These are phyloP conservation scores for Taeniopygia guttata DNA, from an alignment of 2,797 vertebrate genomes.

Conservation along the genomic window DNA sequence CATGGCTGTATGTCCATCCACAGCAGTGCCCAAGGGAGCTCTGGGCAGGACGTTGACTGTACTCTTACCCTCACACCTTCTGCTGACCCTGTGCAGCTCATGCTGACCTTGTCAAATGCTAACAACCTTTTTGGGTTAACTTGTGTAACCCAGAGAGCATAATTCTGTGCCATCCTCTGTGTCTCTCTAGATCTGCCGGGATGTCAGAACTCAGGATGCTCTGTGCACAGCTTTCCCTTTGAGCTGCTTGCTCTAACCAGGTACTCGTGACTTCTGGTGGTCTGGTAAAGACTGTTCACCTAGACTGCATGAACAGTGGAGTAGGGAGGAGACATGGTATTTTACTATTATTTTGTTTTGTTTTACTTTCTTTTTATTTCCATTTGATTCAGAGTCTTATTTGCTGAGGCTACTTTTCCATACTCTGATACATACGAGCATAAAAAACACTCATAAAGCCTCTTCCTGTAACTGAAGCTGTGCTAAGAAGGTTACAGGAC, in stretches of 20 bases:
- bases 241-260: background rate
- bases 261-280: background rate
- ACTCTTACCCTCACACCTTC: background rate
- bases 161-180: rapidly evolving
- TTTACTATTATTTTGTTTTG: background rate
- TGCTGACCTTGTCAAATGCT: background rate
- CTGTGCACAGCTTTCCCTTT: background rate
- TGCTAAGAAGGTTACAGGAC: background rate
- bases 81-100: background rate
- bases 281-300: background rate
- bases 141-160: background rate
- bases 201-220: background rate
- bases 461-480: background rate
- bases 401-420: background rate
- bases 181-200: background rate
- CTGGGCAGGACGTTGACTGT: rapidly evolving
- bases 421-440: background rate
- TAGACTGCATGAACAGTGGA: background rate
- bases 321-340: background rate
- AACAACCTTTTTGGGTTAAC: background rate
- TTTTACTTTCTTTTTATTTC: background rate
- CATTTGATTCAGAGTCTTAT: background rate
- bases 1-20: background rate
- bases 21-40: background rate
- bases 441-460: background rate